Percentiles rank a stretch among this genome's conserved stretches.
phyloP scores from a whole-genome alignment of 2,113 vertebrate genomes.

The Scortum barcoo region DNA sequence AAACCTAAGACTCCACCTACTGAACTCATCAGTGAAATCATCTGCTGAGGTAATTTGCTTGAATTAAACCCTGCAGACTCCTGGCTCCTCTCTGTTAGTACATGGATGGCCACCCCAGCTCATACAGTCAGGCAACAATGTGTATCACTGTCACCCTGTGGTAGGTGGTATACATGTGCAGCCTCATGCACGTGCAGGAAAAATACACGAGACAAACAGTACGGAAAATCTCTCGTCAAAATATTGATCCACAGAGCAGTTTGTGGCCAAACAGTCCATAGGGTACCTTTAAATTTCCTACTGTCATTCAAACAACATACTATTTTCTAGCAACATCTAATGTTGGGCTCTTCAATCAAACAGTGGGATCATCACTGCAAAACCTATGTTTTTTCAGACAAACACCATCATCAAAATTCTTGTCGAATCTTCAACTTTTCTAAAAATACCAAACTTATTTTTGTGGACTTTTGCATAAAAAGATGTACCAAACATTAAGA shows the following conservation, averaged over 20 bases:
- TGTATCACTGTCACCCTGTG: constrained; percentile 12
- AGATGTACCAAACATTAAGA: neutral
- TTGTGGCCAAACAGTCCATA: constrained; percentile 41
- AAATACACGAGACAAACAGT: constrained; percentile 48
- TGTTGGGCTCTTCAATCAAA: constrained; percentile 42
- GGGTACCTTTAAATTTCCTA: constrained; percentile 33
- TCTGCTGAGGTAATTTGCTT: neutral
- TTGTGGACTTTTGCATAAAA: neutral
- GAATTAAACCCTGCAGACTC: neutral
- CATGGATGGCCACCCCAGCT: neutral
- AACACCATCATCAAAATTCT: neutral
- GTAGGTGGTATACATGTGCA: constrained; percentile 48
- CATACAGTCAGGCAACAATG: constrained; percentile 3
- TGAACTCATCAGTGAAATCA: constrained; percentile 2
- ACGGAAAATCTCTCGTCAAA: constrained; percentile 23
- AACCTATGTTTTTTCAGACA: neutral
- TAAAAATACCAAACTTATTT: neutral
- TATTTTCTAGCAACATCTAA: constrained; percentile 39
- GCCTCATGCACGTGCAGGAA: constrained; percentile 24
- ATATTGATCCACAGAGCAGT: constrained; percentile 42
- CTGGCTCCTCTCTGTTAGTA: neutral
- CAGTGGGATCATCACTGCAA: constrained; percentile 21
- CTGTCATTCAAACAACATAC: constrained; percentile 42
- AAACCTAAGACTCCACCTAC: neutral
- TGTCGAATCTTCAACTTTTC: neutral